A percentile compares a stretch with the other conserved stretches of the same genome.
These are phyloP conservation scores for Latrodectus geometricus DNA, from an alignment of 1,140 invertebrate species.

Conservation along the genomic window DNA sequence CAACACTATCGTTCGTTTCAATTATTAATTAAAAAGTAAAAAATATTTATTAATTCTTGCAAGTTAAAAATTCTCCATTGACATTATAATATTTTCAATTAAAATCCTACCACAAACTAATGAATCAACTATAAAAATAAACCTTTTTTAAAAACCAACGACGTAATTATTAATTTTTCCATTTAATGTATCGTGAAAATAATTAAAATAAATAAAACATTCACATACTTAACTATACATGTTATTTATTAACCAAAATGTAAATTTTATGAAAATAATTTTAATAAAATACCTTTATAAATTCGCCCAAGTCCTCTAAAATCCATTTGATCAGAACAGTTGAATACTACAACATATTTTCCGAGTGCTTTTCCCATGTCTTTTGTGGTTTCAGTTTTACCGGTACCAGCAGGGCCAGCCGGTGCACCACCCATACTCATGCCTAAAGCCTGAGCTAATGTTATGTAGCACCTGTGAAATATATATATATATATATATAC, in stretches of 20 bases:
- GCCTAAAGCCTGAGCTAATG: constrained; percentile 91
- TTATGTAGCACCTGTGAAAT: constrained; percentile 89
- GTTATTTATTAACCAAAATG: background rate
- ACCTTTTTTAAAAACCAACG: background rate
- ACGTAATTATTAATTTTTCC: background rate
- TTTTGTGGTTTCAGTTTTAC: constrained; percentile 97
- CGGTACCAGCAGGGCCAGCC: constrained; percentile 94
- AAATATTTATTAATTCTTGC: too few relatives aligned
- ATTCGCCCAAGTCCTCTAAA: constrained; percentile 92
- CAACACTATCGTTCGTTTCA: too few relatives aligned
- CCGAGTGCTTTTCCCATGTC: constrained; percentile 98
- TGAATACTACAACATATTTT: constrained; percentile 98
- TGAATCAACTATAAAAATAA: background rate
- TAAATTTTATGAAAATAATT: background rate
- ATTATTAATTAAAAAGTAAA: too few relatives aligned
- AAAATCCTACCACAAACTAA: too few relatives aligned
- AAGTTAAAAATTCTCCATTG: too few relatives aligned
- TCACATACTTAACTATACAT: background rate
- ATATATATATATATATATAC: background rate
- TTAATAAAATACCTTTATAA: constrained; percentile 77
- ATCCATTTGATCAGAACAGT: constrained; percentile 99
- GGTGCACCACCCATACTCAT: constrained; percentile 98
- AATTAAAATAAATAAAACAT: background rate
- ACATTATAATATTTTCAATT: too few relatives aligned
- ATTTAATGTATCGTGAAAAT: background rate